These are phyloP conservation scores for Ceyx melanurus DNA, from an alignment of 2,113 vertebrate species.

Conservation along the genomic window DNA sequence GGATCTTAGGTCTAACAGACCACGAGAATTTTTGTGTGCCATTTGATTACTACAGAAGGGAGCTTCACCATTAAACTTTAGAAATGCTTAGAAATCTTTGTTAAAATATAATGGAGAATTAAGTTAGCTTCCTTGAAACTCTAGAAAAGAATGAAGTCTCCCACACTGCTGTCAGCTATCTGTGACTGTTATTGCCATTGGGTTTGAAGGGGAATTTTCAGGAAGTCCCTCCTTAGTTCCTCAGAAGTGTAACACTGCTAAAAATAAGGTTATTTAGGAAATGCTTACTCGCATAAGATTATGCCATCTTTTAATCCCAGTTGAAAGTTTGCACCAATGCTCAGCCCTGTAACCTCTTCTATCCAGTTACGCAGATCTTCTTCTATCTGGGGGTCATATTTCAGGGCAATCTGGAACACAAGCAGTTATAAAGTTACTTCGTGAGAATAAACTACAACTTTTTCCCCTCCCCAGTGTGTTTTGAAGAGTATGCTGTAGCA, in stretches of 20 bases:
- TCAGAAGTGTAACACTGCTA: neutral
- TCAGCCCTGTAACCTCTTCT: slow-evolving; percentile 92
- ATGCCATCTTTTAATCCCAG: slow-evolving; percentile 95
- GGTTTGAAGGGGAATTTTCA: neutral
- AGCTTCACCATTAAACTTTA: neutral
- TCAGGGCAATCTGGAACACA: slow-evolving; percentile 90
- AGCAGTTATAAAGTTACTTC: slow-evolving; percentile 16
- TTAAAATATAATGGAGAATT: neutral
- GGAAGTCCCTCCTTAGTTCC: neutral
- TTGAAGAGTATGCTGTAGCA: neutral
- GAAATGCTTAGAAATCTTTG: neutral
- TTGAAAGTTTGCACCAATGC: slow-evolving; percentile 92
- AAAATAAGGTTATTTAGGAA: neutral
- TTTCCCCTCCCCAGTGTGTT: neutral
- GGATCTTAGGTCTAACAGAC: neutral
- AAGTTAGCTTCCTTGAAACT: neutral
- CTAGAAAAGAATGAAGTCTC: neutral
- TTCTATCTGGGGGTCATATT: slow-evolving; percentile 92
- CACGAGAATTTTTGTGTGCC: neutral
- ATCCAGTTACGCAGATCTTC: slow-evolving; percentile 97
- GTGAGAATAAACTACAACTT: neutral
- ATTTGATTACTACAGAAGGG: neutral
- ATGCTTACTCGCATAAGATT: slow-evolving; percentile 93
- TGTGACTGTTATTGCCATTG: neutral
- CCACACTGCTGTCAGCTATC: neutral